Percentiles rank a stretch among this genome's conserved stretches.
Evolutionary conservation across 2,113 vertebrate genomes (phyloP).

Genomic region (Rattus norvegicus): DNA sequence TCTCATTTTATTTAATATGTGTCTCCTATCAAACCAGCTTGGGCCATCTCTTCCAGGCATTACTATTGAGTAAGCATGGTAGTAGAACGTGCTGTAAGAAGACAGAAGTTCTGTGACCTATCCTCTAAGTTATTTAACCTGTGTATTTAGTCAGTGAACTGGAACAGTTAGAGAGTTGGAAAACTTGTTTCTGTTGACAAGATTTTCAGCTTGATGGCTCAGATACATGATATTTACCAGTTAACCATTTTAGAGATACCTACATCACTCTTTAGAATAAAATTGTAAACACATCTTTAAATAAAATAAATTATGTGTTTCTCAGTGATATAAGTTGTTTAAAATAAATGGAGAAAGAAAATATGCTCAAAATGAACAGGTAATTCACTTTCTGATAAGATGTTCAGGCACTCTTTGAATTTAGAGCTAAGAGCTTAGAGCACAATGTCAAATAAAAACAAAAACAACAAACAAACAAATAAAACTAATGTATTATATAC

Average conservation of each 20-base stretch:
- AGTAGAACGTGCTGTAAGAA: constrained; percentile 65
- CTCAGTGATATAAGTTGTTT: not conserved
- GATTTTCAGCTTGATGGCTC: constrained; percentile 70
- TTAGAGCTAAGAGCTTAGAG: not conserved
- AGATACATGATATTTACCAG: constrained; percentile 75
- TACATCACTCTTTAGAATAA: constrained; percentile 46
- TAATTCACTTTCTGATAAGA: not conserved
- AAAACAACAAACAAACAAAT: not conserved
- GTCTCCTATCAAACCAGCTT: not conserved
- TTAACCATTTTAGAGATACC: constrained; percentile 71
- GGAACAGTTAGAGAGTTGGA: constrained; percentile 73
- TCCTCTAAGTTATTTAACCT: constrained; percentile 58
- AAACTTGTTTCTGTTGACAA: constrained; percentile 80
- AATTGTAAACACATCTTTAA: constrained; percentile 61
- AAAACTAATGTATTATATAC: not conserved
- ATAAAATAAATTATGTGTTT: constrained; percentile 32
- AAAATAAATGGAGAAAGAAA: not conserved
- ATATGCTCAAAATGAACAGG: not conserved
- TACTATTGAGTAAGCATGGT: not conserved
- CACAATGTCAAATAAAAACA: not conserved
- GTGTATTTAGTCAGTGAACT: constrained; percentile 74
- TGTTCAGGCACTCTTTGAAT: not conserved
- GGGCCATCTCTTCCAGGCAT: not conserved
- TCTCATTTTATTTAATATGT: constrained; percentile 39
- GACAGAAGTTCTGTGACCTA: constrained; percentile 74